Evolutionary conservation across 2,113 vertebrate species (phyloP), one percentile per base, ranked within the genome.

Genomic region (Formicarius rufipectus): DNA sequence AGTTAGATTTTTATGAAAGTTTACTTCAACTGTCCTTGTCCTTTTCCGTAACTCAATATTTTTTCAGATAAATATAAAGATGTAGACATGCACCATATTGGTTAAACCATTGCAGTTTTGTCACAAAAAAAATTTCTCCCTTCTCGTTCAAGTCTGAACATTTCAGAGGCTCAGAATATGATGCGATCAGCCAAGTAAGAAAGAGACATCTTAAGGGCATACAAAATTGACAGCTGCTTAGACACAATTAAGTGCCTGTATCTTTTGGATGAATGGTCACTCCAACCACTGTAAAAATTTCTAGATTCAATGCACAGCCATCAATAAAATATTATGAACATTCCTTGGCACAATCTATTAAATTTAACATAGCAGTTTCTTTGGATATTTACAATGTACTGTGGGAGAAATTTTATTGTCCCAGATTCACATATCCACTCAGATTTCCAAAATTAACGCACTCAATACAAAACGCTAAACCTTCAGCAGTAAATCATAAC

Each of bases 151-250:
- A 83, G 58, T 58, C 78, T 74, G 55, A 90, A 90, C 27, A 9
- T 90, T 94, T 91, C 73, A 79, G 64, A 77, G 22, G 14, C 30
- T 82, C 50, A 0, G 0, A 85, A 92, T 35, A 33, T 87, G 90
- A 95, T 86, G 84, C n/a, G 83, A 84, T 73, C 87, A 94, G 42
- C 50, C 75, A 94, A 94, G 79, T 81, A 90, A 80, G 75, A 83
- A 91, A 88, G 44, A 82, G 72, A 84, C 90, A 88, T 80, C 91
- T 86, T 84, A 81, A 95, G 90, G 93, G 47, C 90, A 90, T 24
- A 59, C 47, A 95, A 72, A 95, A 95, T 37, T 96, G 93, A 89
- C 87, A 96, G 84, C 84, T 94, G 93, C 94, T 96, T 87, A 95
- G 89, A 91, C 45, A 96, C 81, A 95, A 94, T 96, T 96, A 97